phyloP scores from a whole-genome alignment of 2,113 vertebrate species.

The Shinisaurus crocodilurus region DNA sequence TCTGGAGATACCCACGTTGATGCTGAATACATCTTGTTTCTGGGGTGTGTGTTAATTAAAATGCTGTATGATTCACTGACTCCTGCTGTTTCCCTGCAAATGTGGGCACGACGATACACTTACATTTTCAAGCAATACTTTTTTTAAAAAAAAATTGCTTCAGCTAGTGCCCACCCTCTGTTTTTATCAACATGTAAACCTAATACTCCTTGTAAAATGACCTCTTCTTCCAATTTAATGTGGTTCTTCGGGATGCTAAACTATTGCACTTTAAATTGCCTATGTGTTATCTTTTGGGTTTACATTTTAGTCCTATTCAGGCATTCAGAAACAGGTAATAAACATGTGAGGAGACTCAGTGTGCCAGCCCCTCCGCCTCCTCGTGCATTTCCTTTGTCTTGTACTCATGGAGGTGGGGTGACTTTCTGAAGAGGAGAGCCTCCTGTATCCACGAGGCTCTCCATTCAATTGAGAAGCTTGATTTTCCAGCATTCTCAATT shows the following conservation, averaged over 20 bases:
- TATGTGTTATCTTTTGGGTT: conserved; percentile 27
- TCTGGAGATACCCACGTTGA: conserved; percentile 63
- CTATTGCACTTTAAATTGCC: conserved; percentile 7
- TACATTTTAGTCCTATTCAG: not conserved
- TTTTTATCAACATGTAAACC: not conserved
- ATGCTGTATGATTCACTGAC: conserved; percentile 71
- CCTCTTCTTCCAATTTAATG: not conserved
- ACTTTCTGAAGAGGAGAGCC: too few relatives aligned
- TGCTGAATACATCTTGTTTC: conserved; percentile 70
- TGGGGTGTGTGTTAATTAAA: conserved; percentile 71
- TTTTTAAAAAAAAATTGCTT: conserved; percentile 40
- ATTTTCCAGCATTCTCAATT: too few relatives aligned
- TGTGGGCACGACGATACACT: conserved; percentile 63
- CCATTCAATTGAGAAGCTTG: too few relatives aligned
- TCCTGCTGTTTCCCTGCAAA: conserved; percentile 69
- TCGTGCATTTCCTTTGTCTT: too few relatives aligned
- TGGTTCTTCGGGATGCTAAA: conserved; percentile 11
- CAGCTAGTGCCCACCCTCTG: conserved; percentile 53
- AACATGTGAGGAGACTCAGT: too few relatives aligned
- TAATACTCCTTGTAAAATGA: conserved; percentile 41
- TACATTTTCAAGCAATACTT: conserved; percentile 57
- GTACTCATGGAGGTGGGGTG: too few relatives aligned
- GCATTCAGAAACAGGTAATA: too few relatives aligned
- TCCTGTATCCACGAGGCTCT: too few relatives aligned
- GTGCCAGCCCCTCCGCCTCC: too few relatives aligned